Evolutionary conservation across 2,797 vertebrate genomes (phyloP).

Genomic region (Melanotaenia nigrans): DNA sequence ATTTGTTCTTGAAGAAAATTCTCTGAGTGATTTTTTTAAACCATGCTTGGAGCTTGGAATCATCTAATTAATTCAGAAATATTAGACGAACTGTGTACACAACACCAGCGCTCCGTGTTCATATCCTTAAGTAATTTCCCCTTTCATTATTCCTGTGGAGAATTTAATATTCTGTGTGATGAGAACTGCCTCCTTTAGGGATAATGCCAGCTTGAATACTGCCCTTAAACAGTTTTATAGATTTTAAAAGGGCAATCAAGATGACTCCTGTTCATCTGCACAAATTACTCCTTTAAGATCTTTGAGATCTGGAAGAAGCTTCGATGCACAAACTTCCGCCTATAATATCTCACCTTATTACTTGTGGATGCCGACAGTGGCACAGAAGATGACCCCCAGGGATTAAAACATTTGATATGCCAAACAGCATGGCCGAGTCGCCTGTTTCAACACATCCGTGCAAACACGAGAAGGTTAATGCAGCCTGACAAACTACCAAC

Average conservation of each 20-base stretch:
- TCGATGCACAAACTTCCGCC: conserved; percentile 12
- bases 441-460: conserved; percentile 77
- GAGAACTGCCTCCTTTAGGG: conserved; percentile 69
- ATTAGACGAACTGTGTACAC: conserved; percentile 57
- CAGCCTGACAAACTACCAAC: conserved; percentile 79
- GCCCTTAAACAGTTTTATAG: conserved; percentile 71
- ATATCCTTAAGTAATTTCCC: conserved; percentile 70
- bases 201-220: conserved; percentile 56
- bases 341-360: conserved; percentile 51
- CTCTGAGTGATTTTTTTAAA: conserved; percentile 8
- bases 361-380: conserved; percentile 54
- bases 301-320: conserved; percentile 34
- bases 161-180: conserved; percentile 78
- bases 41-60: conserved; percentile 36
- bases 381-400: conserved; percentile 67
- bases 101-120: conserved; percentile 54
- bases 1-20: conserved; percentile 23
- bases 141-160: conserved; percentile 73
- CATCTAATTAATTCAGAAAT: conserved; percentile 63
- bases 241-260: conserved; percentile 68
- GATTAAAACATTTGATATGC: conserved; percentile 73
- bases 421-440: conserved; percentile 57
- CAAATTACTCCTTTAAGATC: conserved; percentile 52
- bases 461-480: conserved; percentile 84
- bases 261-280: conserved; percentile 48